These are phyloP conservation scores for Halcyon senegalensis DNA, from an alignment of 2,113 vertebrate species.

Conservation along the genomic window DNA sequence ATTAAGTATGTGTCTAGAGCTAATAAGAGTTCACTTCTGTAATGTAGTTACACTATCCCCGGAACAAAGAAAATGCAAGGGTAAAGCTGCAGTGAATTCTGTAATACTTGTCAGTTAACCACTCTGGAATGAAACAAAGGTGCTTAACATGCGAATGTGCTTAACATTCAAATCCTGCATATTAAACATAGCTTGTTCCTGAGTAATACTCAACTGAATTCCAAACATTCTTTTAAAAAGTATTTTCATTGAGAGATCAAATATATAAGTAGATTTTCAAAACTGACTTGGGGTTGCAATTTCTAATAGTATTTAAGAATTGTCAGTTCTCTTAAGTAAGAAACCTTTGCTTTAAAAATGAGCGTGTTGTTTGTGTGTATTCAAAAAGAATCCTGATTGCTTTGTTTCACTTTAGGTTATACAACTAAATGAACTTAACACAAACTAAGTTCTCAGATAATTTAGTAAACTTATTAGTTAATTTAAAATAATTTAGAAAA, in stretches of 20 bases:
- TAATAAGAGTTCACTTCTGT: neutral
- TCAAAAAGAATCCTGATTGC: neutral
- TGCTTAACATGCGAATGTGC: neutral
- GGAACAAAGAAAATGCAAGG: constrained; percentile 1
- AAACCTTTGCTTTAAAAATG: neutral
- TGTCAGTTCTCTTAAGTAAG: neutral
- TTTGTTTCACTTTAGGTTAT: neutral
- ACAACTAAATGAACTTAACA: neutral
- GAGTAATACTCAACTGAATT: constrained; percentile 45
- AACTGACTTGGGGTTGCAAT: constrained; percentile 21
- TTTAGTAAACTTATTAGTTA: neutral
- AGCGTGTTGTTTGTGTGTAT: neutral
- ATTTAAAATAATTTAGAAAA: neutral
- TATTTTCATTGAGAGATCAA: constrained; percentile 39
- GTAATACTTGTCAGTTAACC: constrained; percentile 17
- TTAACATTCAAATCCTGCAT: constrained; percentile 51
- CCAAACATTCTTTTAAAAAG: constrained; percentile 50
- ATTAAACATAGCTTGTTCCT: constrained; percentile 43
- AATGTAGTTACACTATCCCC: neutral
- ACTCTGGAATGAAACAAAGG: constrained; percentile 57
- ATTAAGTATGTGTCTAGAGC: neutral
- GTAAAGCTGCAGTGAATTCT: neutral
- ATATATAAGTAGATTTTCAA: constrained; percentile 44
- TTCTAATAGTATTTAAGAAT: constrained; percentile 24
- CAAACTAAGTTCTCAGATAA: neutral